phyloP scores from a whole-genome alignment of 2,113 vertebrate species.

The Okapia johnstoni region DNA sequence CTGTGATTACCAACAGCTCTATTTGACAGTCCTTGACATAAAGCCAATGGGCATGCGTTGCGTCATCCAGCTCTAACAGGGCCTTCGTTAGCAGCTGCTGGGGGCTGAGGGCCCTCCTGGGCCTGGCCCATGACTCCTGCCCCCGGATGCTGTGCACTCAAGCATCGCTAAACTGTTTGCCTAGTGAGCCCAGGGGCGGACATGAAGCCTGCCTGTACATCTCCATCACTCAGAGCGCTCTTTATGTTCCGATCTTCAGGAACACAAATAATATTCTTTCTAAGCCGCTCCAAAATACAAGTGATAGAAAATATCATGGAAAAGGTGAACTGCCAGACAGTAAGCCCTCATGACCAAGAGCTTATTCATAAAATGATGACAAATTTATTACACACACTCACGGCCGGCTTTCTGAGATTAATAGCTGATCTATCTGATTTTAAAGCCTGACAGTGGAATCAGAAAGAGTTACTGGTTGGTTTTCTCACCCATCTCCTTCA shows the following conservation, averaged over 20 bases:
- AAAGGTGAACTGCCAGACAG: constrained; percentile 69
- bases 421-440: constrained; percentile 66
- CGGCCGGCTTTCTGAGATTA: constrained; percentile 62
- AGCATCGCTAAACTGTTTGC: not conserved
- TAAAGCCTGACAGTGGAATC: constrained; percentile 65
- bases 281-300: constrained; percentile 61
- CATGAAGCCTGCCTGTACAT: constrained; percentile 20
- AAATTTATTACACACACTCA: constrained; percentile 65
- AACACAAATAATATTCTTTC: constrained; percentile 73
- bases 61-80: constrained; percentile 27
- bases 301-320: constrained; percentile 65
- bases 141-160: not conserved
- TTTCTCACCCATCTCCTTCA: constrained; percentile 21
- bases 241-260: constrained; percentile 64
- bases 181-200: not conserved
- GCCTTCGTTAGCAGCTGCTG: constrained; percentile 15
- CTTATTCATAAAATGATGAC: constrained; percentile 72
- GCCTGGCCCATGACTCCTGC: not conserved
- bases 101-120: not conserved
- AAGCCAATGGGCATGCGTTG: constrained; percentile 39
- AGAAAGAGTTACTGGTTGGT: constrained; percentile 68
- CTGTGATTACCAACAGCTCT: constrained; percentile 67
- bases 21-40: constrained; percentile 62
- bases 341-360: constrained; percentile 61
- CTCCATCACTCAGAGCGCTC: constrained; percentile 15